These are phyloP conservation scores for Aradophagus sp. DNA, from an alignment of 1,140 invertebrate genomes.

Conservation along the genomic window DNA sequence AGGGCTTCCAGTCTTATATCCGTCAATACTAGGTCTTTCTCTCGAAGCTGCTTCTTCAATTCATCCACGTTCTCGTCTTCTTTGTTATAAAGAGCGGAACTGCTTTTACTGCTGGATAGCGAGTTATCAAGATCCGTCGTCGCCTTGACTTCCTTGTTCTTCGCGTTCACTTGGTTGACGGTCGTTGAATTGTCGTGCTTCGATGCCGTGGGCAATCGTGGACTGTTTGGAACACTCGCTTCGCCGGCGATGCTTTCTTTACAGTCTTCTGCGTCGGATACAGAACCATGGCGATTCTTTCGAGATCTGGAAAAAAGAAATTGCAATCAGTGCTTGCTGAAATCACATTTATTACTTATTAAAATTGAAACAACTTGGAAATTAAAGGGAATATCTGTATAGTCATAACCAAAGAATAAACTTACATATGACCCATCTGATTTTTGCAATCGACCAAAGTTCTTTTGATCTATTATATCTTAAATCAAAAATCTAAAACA, in stretches of 20 bases:
- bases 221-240: constrained; percentile 68
- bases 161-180: constrained; percentile 48
- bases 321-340: too few species aligned
- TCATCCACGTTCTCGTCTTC: constrained; percentile 82
- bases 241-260: constrained; percentile 64
- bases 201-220: constrained; percentile 64
- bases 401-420: too few species aligned
- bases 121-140: constrained; percentile 67
- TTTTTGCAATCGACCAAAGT: too few species aligned
- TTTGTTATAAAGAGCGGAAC: constrained; percentile 68
- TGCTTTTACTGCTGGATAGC: constrained; percentile 68
- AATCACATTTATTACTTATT: too few species aligned
- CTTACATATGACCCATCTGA: too few species aligned
- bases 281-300: constrained; percentile 79
- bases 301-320: constrained; percentile 67
- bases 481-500: too few species aligned
- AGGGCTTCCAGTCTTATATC: constrained; percentile 96
- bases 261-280: constrained; percentile 79
- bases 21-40: constrained; percentile 96
- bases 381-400: too few species aligned
- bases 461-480: too few species aligned
- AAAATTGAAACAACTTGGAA: too few species aligned
- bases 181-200: constrained; percentile 64
- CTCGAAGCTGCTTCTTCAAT: constrained; percentile 92
- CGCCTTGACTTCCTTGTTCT: constrained; percentile 63